A percentile compares a stretch with the other conserved stretches of the same genome.
These are phyloP conservation scores for Spinus olivaceus DNA, from an alignment of 2,797 vertebrate species.

Conservation along the genomic window DNA sequence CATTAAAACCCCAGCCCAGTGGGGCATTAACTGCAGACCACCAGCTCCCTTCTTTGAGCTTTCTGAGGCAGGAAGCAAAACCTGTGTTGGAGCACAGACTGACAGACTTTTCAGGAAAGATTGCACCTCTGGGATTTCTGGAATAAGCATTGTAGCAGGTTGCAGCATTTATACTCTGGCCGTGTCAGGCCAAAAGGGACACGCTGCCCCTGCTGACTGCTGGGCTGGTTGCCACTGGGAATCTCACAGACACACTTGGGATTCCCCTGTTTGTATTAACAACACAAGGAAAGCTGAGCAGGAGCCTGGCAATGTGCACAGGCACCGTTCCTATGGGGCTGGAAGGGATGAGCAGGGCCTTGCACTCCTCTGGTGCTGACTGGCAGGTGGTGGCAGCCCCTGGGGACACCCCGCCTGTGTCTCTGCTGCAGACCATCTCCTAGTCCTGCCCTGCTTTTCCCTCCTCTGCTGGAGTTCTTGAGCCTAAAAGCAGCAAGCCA, in stretches of 20 bases:
- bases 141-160: not conserved
- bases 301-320: not conserved
- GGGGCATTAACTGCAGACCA: not conserved
- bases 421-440: fast-evolving
- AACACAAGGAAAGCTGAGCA: not conserved
- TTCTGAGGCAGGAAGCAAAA: not conserved
- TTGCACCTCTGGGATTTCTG: conserved; percentile 4
- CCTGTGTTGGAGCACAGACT: not conserved
- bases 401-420: fast-evolving
- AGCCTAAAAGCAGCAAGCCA: not conserved
- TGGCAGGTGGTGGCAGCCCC: fast-evolving
- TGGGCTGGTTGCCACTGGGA: conserved; percentile 14
- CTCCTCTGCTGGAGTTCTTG: not conserved
- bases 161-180: not conserved
- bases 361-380: fast-evolving
- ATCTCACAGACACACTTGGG: not conserved
- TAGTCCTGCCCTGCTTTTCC: not conserved
- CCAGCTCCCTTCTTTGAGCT: not conserved
- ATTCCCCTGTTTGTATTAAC: conserved; percentile 21
- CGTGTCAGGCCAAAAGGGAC: conserved; percentile 11
- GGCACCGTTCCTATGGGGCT: not conserved
- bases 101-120: not conserved
- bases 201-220: conserved; percentile 21
- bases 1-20: fast-evolving
- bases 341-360: not conserved